phyloP scores from a whole-genome alignment of 2,888 invertebrate species.

The Hirtodrosophila cameraria region DNA sequence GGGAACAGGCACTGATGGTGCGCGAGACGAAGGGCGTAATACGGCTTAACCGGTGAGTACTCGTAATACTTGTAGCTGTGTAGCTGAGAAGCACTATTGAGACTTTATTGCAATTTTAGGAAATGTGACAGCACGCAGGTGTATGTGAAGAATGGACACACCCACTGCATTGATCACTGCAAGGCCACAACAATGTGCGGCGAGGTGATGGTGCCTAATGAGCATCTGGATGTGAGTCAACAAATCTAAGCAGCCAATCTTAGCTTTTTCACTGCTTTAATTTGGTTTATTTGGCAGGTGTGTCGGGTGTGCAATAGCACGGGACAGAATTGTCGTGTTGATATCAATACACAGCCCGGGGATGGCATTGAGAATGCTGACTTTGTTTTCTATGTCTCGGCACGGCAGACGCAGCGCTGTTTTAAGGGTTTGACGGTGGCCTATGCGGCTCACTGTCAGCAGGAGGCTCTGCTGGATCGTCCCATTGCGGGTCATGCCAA shows the following conservation, averaged over 20 bases:
- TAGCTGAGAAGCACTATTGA: not conserved
- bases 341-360: conserved; percentile 86
- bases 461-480: conserved; percentile 96
- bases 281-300: conserved; percentile 85
- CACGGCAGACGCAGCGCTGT: conserved; percentile 96
- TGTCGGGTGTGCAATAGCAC: conserved; percentile 95
- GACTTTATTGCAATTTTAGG: conserved; percentile 84
- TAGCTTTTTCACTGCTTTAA: not conserved
- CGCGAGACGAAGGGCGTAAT: conserved; percentile 94
- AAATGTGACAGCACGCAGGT: conserved; percentile 95
- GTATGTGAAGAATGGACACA: conserved; percentile 91
- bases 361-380: conserved; percentile 92
- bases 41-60: conserved; percentile 91
- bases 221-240: conserved; percentile 94
- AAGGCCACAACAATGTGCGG: conserved; percentile 96
- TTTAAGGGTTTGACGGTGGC: conserved; percentile 96
- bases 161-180: conserved; percentile 94
- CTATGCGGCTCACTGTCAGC: conserved; percentile 99
- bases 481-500: conserved; percentile 99
- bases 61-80: not conserved
- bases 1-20: conserved; percentile 96
- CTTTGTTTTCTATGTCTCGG: conserved; percentile 98
- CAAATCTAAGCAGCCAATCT: not conserved
- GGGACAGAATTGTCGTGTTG: conserved; percentile 90
- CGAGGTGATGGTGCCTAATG: conserved; percentile 95